Base-by-base conservation (phyloP, 2,888 invertebrate species). In the Trissonchulus sp. region DNA sequence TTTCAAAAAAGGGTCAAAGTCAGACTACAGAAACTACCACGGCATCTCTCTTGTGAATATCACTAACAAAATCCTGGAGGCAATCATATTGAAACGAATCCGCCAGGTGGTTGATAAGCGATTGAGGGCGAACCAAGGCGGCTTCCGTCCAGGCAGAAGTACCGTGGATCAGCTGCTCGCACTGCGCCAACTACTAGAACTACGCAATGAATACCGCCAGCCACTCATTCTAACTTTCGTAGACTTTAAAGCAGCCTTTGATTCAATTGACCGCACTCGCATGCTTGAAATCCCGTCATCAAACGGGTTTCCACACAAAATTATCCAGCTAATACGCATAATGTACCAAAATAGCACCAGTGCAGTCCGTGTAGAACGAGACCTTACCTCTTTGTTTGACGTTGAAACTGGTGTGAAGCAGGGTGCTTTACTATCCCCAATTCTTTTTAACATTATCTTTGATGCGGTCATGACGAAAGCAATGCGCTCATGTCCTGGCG, bases 211-310 rank as follows among this genome's bases (percentile, higher is more conserved):
- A 34, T 65, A 18, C n/a, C 30, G 65, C 8, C 3, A 65, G 34
- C 65, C 65, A 31, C 65, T 65, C 15, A 65, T 65, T 31, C 8
- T 28, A 65, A 28, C 15, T 28, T 65, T 65, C 34, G 34, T 65
- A 18, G 65, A 65, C n/a, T 65, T 65, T 28, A 65, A 65, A 65
- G 65, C 65, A 15, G 65, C 65, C 65, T 65, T 65, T 65, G 65
- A 65, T 34, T 65, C 65, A 28, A 28, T 65, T 34, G 65, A 65
- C n/a, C 65, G 65, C 8, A 65, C 8, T 28, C 8, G 65, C 30
- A 65, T 65, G 65, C n/a, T 15, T 65, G 65, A 65, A 28, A 8
- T 65, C 15, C 30, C n/a, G 8, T 15, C 8, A 18, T 34, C n/a
- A 8, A 31, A 15, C 34, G 65, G 65, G 3, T 28, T 65, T 8